A percentile compares a stretch with the other conserved stretches of the same genome.
phyloP scores from a whole-genome alignment of 2,113 vertebrate genomes.

The Vireo altiloquus region DNA sequence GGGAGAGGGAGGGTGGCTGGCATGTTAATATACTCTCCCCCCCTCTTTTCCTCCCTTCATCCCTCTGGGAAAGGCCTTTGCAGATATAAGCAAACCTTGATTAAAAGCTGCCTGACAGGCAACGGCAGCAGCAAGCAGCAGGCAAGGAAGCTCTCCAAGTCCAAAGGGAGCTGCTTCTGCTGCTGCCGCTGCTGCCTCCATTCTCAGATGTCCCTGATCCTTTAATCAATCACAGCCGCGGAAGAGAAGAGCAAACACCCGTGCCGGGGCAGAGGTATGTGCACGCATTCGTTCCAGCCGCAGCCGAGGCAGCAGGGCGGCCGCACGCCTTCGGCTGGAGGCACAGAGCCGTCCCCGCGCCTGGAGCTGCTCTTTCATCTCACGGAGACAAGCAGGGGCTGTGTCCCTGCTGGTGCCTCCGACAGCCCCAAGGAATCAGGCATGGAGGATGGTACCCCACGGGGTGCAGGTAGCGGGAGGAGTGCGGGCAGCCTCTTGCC shows the following conservation, averaged over 20 bases:
- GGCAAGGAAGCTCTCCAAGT: conserved; percentile 60
- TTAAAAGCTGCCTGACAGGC: conserved; percentile 63
- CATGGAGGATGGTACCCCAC: accelerated
- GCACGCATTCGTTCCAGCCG: conserved; percentile 47
- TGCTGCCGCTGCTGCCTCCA: conserved; percentile 39
- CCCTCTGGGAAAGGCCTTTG: conserved; percentile 68
- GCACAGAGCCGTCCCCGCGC: background rate
- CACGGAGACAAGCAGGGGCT: background rate
- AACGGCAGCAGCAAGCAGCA: conserved; percentile 57
- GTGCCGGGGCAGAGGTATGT: conserved; percentile 65
- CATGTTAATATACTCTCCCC: conserved; percentile 67
- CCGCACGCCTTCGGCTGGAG: background rate
- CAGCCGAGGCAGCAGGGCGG: conserved; percentile 1
- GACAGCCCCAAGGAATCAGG: accelerated
- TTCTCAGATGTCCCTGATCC: conserved; percentile 52
- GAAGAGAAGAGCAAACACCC: conserved; percentile 57
- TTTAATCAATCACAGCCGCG: conserved; percentile 62
- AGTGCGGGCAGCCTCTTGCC: background rate
- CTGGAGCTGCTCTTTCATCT: background rate
- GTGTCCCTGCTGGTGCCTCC: background rate
- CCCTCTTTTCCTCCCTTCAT: conserved; percentile 59
- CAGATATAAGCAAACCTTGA: conserved; percentile 70
- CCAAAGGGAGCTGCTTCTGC: conserved; percentile 62
- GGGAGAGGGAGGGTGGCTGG: conserved; percentile 59
- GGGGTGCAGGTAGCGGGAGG: background rate